Evolutionary conservation across 2,113 vertebrate genomes (phyloP), one percentile per base, ranked within the genome.

Genomic region (Electrona antarctica): DNA sequence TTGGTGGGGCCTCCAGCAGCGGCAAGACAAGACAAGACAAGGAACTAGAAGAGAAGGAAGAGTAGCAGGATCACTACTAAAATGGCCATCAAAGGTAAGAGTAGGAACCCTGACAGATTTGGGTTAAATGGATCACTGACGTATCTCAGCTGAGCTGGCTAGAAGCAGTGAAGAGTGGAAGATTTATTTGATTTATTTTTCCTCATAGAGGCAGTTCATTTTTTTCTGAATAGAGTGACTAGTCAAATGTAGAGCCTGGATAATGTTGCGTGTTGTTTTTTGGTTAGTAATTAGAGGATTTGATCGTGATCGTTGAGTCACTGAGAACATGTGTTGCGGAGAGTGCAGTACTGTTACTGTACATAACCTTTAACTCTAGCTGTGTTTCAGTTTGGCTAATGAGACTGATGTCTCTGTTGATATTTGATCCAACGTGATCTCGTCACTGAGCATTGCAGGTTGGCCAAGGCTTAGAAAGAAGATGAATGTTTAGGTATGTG

Each of bases 71-170:
- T 59, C 75, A 46, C 80, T 50, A 78, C 82, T 71, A 86, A 90
- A 85, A 93, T 93, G 92, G 92, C 92, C 84, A 81, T 82, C 83
- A 91, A 93, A 93, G 84, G 92, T 93, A 92, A 93, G 91, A 59
- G 87, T 83, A 84, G 54, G 50, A 77, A 70, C 2, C 3, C 15
- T 56, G 70, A 68, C 69, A 72, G 72, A 49, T 84, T 82, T 12
- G 59, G 66, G 62, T 72, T 56, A 9, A 50, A 4, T 33, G 14
- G 68, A 72, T 63, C 1, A 47, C 54, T 58, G 59, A 51, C 9
- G 41, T 11, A 50, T 48, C 54, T 50, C 13, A 64, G 14, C 5
- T 7, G 11, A 70, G 76, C 68, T 78, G 85, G 77, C 68, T 72
- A 68, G 49, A 47, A 13, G 5, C 12, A 7, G 28, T 51, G 15